phyloP scores from a whole-genome alignment of 2,797 vertebrate genomes.

The Craterocephalus amniculus region DNA sequence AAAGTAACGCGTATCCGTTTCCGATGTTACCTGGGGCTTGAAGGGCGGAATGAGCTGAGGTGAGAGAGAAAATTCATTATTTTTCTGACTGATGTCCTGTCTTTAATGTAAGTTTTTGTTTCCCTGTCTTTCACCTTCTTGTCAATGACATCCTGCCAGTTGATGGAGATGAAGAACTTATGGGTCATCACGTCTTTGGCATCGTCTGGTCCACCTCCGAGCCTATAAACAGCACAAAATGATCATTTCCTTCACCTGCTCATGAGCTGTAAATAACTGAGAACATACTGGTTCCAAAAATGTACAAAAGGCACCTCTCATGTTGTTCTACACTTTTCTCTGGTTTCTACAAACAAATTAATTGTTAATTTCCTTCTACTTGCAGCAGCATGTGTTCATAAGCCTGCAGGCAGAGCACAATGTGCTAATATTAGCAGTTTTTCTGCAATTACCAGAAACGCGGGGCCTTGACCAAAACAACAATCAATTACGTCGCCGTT shows the following conservation, averaged over 20 bases:
- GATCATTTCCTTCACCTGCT: not conserved
- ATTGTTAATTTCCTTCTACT: slow-evolving; percentile 57
- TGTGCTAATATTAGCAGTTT: slow-evolving; percentile 56
- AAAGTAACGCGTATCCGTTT: slow-evolving; percentile 94
- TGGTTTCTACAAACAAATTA: slow-evolving; percentile 37
- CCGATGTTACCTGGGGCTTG: slow-evolving; percentile 95
- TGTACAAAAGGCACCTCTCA: slow-evolving; percentile 7
- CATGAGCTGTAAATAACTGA: slow-evolving; percentile 18
- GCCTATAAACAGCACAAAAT: slow-evolving; percentile 75
- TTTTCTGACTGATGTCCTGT: not conserved
- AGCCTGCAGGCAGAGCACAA: slow-evolving; percentile 38
- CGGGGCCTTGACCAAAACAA: slow-evolving; percentile 50
- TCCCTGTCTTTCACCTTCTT: slow-evolving; percentile 83
- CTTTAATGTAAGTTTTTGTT: not conserved
- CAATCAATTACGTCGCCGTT: slow-evolving; percentile 64
- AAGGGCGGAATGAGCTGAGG: slow-evolving; percentile 90
- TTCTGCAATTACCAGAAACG: slow-evolving; percentile 51
- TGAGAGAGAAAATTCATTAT: not conserved
- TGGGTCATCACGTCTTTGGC: slow-evolving; percentile 96
- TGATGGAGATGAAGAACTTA: slow-evolving; percentile 90
- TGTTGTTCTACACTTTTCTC: slow-evolving; percentile 34
- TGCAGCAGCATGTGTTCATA: slow-evolving; percentile 6
- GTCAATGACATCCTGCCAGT: slow-evolving; percentile 93
- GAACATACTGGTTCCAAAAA: slow-evolving; percentile 24
- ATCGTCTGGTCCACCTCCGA: slow-evolving; percentile 90